Base-by-base conservation (phyloP, 2,888 invertebrate species). In the Plusia festucae region DNA sequence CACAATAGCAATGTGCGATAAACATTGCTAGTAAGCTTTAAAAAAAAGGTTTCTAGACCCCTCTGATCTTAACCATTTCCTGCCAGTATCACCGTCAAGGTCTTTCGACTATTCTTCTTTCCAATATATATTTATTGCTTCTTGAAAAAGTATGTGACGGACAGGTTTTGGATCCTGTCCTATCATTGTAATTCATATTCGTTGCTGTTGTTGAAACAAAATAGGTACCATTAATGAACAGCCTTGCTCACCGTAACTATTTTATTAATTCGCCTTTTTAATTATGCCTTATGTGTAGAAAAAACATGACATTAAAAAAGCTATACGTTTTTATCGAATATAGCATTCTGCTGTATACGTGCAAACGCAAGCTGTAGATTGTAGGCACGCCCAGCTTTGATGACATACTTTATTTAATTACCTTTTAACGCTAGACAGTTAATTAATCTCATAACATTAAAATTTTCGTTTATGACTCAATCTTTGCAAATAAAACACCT, bases 371-470 rank as follows among this genome's bases (percentile, higher is more conserved):
- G 9, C 30, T 9, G 30, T 30, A 30, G 30, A 2, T 30, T 5
- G 1, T 27, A 7, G 5, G 6, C 27, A 13, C 32, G 4, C 0
- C 13, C 5, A 15, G 13, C 34, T 34, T n/a, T n/a, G n/a, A 11
- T 34, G 3, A 40, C 40, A n/a, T 40, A 40, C 7, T 40, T 40
- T n/a, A 40, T 34, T 34, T 13, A 15, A 34, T 40, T 40, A 40
- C 6, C 40, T 40, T n/a, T 40, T n/a, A n/a, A 40, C n/a, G 40
- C 40, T n/a, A 15, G 6, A n/a, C 40, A 40, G 40, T 40, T 40
- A 40, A 40, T 40, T 40, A 40, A 40, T 40, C 40, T 40, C 40
- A n/a, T 40, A 40, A 40, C 40, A 40, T n/a, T n/a, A 40, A 40
- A 15, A 40, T 40, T n/a, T 40, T 6, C 40, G 5, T 40, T 34